Evolutionary conservation across 2,888 invertebrate genomes (phyloP), one percentile per base, ranked within the genome.

Genomic region (Eulithis testata): DNA sequence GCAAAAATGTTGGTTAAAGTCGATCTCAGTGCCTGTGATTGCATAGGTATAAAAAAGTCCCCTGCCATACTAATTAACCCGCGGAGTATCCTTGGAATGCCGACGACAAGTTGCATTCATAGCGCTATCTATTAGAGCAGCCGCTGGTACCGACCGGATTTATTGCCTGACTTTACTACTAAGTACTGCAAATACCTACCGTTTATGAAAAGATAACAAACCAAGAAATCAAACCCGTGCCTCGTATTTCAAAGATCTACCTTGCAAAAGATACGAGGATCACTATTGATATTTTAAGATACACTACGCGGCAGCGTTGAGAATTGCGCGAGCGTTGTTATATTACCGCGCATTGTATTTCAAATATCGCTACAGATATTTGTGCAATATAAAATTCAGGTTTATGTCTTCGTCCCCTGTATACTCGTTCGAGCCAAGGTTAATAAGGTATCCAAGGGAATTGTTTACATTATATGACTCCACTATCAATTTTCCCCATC

Each of bases 91-190:
- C 68, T 37, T 59, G 61, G 68, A 65, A 68, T 68, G 37, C 52
- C 52, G 58, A 47, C 55, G 57, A 63, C 57, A 63, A 68, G 63
- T 68, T 51, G 60, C 64, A 64, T 63, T 63, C 47, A 21, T 49
- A 37, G n/a, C 56, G 59, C 55, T 68, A 68, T 68, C 47, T 65
- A 68, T 68, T 55, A 63, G 66, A 67, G 54, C 44, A 54, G 52
- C n/a, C 50, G 51, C 66, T 45, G 61, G 59, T 61, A 61, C 50
- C 60, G 37, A 51, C 36, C 44, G 37, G 53, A 68, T 68, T 68
- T 68, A 68, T 68, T 62, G 55, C 59, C 45, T 62, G 68, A 62
- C 51, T 43, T 50, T 8, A 11, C 59, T 47, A 31, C 63, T 56
- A 21, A 21, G 21, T 21, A 51, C 43, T 50, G 55, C 2, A 21